Evolutionary conservation across 2,113 vertebrate species (phyloP).

Genomic region (Xenopus laevis): DNA sequence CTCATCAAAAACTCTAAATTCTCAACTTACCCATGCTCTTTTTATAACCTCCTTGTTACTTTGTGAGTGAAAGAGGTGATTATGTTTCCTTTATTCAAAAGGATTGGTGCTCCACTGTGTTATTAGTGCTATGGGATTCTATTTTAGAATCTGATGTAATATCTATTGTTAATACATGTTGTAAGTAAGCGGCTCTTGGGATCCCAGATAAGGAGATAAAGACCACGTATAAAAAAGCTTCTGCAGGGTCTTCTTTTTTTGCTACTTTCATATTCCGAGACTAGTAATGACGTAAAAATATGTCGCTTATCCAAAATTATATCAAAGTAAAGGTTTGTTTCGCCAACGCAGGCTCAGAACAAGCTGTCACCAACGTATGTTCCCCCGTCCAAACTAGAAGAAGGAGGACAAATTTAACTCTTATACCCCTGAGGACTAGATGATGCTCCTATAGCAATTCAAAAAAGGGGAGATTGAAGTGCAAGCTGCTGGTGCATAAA

Average conservation of each 20-base stretch:
- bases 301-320: conserved; percentile 30
- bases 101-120: too few species aligned
- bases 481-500: too few species aligned
- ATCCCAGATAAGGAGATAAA: not conserved
- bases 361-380: conserved; percentile 44
- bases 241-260: not conserved
- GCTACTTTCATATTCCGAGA: conserved; percentile 21
- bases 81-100: too few species aligned
- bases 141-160: not conserved
- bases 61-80: too few species aligned
- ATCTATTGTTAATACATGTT: not conserved
- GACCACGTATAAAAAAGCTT: not conserved
- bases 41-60: too few species aligned
- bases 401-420: conserved; percentile 35
- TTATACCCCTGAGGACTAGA: conserved; percentile 46
- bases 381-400: conserved; percentile 23
- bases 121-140: too few species aligned
- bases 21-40: too few species aligned
- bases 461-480: not conserved
- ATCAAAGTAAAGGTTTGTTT: conserved; percentile 45
- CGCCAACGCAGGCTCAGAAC: conserved; percentile 43
- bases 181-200: not conserved
- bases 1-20: too few species aligned
- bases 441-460: not conserved
- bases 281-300: conserved; percentile 35